Evolutionary conservation across 1,140 invertebrate genomes (phyloP).

Genomic region (Plectus sambesii): DNA sequence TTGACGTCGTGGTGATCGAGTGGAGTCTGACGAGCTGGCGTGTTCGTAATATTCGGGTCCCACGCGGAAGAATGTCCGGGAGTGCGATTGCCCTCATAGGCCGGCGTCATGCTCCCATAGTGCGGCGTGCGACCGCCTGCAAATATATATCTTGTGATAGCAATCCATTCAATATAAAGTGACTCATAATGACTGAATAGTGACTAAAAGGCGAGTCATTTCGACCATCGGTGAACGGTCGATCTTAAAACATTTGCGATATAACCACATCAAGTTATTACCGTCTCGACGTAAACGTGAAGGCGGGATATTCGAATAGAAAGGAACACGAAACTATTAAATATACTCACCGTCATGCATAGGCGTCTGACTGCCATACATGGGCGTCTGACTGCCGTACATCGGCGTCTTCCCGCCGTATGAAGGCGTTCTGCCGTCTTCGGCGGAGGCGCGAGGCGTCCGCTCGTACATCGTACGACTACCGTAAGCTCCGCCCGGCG

Average conservation of each 20-base stretch:
- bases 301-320: not conserved
- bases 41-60: conserved; percentile 23
- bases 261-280: not conserved
- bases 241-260: no score
- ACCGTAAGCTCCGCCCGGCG: conserved; percentile 13
- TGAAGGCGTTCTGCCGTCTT: conserved; percentile 61
- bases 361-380: conserved; percentile 68
- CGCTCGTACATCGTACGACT: conserved; percentile 17
- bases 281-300: not conserved
- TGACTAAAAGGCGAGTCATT: no score
- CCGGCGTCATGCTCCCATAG: conserved; percentile 71
- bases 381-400: conserved; percentile 60
- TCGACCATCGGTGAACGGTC: no score
- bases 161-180: conserved; percentile 42
- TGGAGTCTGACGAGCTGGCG: conserved; percentile 28
- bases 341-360: conserved; percentile 62
- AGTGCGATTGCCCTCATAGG: conserved; percentile 57
- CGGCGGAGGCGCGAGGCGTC: conserved; percentile 55
- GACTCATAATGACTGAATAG: conserved; percentile 12
- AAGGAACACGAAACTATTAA: no score
- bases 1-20: conserved; percentile 33
- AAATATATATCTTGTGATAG: conserved; percentile 51
- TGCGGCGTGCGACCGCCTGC: conserved; percentile 59
- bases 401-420: conserved; percentile 68
- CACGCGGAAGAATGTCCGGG: conserved; percentile 10